These are phyloP conservation scores for Synaphobranchus kaupii DNA, from an alignment of 2,797 vertebrate genomes.

Conservation along the genomic window DNA sequence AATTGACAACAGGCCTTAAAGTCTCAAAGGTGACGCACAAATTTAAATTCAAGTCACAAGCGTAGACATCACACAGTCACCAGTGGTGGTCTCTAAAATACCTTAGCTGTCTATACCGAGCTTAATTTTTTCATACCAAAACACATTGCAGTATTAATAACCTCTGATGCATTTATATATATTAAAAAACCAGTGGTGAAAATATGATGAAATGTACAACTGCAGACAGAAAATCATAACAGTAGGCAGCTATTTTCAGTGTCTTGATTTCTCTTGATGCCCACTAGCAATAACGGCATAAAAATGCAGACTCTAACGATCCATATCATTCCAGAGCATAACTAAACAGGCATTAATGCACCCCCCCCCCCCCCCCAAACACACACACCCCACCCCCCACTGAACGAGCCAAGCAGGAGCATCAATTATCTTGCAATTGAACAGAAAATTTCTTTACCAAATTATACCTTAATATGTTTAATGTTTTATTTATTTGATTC, in stretches of 20 bases:
- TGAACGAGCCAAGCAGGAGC: slow-evolving; percentile 41
- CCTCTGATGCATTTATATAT: background rate
- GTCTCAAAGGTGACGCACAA: slow-evolving; percentile 5
- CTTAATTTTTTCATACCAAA: background rate
- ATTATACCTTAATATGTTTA: background rate
- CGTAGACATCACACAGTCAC: background rate
- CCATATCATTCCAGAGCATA: slow-evolving; percentile 33
- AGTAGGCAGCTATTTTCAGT: slow-evolving; percentile 27
- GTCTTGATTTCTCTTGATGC: slow-evolving; percentile 41
- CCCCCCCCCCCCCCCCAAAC: too few species aligned
- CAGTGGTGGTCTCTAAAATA: background rate
- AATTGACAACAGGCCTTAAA: background rate
- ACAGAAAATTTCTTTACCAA: slow-evolving; percentile 8
- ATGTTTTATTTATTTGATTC: background rate
- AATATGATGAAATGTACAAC: slow-evolving; percentile 24
- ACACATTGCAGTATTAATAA: background rate
- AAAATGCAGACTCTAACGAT: slow-evolving; percentile 57
- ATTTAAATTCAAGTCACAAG: background rate
- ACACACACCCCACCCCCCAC: background rate
- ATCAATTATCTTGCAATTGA: slow-evolving; percentile 4
- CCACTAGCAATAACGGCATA: slow-evolving; percentile 44
- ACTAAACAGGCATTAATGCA: slow-evolving; percentile 34
- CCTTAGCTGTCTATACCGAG: background rate
- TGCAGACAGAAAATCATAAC: slow-evolving; percentile 40
- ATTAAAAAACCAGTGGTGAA: slow-evolving; percentile 28